Percentiles rank a stretch among this genome's conserved stretches.
Evolutionary conservation across 2,888 invertebrate species (phyloP).

Genomic region (Tribolium freemani): DNA sequence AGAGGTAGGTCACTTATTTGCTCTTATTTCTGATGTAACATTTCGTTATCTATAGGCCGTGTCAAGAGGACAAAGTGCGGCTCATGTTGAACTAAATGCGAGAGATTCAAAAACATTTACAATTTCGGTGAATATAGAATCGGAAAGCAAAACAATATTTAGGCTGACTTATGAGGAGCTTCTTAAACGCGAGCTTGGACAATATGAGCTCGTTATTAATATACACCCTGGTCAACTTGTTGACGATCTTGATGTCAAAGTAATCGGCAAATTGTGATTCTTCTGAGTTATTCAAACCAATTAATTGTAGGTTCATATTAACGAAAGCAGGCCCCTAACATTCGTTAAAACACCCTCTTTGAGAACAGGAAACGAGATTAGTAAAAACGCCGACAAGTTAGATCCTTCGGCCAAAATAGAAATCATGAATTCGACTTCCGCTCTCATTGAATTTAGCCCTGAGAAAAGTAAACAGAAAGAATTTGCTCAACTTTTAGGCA

Average conservation of each 20-base stretch:
- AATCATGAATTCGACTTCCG: constrained; percentile 45
- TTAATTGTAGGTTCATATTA: constrained; percentile 25
- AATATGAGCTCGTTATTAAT: constrained; percentile 76
- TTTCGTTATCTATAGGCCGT: constrained; percentile 67
- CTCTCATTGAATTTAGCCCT: constrained; percentile 70
- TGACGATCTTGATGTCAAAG: constrained; percentile 72
- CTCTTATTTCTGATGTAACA: neutral
- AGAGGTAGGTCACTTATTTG: neutral
- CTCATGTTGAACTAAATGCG: constrained; percentile 75
- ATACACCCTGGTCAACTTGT: constrained; percentile 78
- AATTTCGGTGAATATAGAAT: constrained; percentile 77
- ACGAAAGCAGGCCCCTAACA: constrained; percentile 29
- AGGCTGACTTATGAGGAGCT: constrained; percentile 70
- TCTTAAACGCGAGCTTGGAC: constrained; percentile 7
- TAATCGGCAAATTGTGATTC: neutral
- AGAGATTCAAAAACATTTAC: constrained; percentile 80
- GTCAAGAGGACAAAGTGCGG: constrained; percentile 72
- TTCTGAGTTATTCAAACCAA: neutral
- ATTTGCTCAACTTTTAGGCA: constrained; percentile 61
- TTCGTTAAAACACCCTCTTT: constrained; percentile 26
- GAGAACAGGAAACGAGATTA: constrained; percentile 23
- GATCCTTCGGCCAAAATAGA: constrained; percentile 55
- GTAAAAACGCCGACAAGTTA: constrained; percentile 67
- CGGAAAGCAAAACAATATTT: constrained; percentile 75
- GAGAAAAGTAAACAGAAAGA: constrained; percentile 72